Conservation (phyloP, 2,888 invertebrate species). For the Coenonympha glycerion region DNA sequence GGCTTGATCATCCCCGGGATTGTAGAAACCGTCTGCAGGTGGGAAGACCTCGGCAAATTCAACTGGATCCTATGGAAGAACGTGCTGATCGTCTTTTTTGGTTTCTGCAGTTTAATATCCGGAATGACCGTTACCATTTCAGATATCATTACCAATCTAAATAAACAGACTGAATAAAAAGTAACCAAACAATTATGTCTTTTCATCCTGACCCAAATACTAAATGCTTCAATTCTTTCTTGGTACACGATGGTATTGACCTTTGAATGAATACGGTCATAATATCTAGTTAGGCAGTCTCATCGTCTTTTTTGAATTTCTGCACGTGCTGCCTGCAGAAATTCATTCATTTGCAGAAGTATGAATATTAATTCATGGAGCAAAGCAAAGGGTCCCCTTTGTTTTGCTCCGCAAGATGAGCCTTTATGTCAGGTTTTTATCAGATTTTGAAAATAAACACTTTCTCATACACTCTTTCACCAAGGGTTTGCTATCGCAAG, state of each 20-base stretch:
- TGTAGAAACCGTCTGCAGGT: constrained; percentile 81
- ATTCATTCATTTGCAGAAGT: too few relatives aligned
- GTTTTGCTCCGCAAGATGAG: too few relatives aligned
- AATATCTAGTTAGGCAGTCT: neutral
- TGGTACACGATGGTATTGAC: neutral
- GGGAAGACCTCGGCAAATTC: constrained; percentile 80
- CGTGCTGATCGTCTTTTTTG: constrained; percentile 74
- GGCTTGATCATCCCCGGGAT: constrained; percentile 87
- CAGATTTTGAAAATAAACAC: too few relatives aligned
- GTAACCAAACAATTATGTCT: constrained; percentile 1
- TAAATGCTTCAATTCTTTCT: neutral
- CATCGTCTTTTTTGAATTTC: neutral
- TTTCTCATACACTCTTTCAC: too few relatives aligned
- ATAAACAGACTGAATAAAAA: constrained; percentile 60
- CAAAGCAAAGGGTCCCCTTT: too few relatives aligned
- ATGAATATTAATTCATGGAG: too few relatives aligned
- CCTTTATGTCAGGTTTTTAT: too few relatives aligned
- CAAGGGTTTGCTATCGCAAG: too few relatives aligned
- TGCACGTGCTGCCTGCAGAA: too few relatives aligned
- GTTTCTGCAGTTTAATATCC: constrained; percentile 78
- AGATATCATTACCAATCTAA: constrained; percentile 51
- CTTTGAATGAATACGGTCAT: neutral
- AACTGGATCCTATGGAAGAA: constrained; percentile 85
- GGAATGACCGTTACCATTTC: constrained; percentile 69
- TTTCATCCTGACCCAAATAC: constrained; percentile 1